Conservation (phyloP, 2,113 vertebrate genomes). For the Dasyprocta punctata region DNA sequence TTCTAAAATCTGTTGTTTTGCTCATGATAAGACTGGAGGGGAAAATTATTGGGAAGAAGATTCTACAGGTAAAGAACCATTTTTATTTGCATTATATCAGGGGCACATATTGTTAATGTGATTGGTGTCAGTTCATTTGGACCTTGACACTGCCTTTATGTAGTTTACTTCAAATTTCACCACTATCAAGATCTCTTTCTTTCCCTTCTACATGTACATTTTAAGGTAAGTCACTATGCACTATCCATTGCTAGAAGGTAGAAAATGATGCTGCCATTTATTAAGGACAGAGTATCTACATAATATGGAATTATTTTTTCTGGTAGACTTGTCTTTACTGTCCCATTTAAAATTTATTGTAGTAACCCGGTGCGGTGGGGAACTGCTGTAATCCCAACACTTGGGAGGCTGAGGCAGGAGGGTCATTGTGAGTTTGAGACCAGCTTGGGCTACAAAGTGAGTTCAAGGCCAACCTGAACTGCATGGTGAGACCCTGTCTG, state of each 20-base stretch:
- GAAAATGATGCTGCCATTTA: background rate
- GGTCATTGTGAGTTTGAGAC: no score
- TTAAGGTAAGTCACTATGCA: background rate
- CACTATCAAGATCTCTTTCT: background rate
- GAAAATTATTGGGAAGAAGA: background rate
- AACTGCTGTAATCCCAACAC: no score
- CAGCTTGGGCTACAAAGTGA: no score
- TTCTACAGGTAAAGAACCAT: background rate
- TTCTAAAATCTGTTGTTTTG: background rate
- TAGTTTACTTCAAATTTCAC: background rate
- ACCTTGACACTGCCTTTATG: background rate
- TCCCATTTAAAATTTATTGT: background rate
- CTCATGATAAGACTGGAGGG: background rate
- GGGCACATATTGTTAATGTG: background rate
- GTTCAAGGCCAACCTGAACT: no score
- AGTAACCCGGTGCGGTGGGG: no score
- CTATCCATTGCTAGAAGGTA: background rate
- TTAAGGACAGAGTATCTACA: background rate
- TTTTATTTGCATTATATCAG: background rate
- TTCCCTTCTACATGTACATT: background rate
- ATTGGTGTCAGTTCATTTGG: background rate
- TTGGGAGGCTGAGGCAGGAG: no score
- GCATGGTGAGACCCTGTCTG: no score
- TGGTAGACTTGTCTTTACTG: background rate
- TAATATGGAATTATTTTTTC: background rate